phyloP scores from a whole-genome alignment of 2,888 invertebrate genomes.

The Ceriagrion tenellum region DNA sequence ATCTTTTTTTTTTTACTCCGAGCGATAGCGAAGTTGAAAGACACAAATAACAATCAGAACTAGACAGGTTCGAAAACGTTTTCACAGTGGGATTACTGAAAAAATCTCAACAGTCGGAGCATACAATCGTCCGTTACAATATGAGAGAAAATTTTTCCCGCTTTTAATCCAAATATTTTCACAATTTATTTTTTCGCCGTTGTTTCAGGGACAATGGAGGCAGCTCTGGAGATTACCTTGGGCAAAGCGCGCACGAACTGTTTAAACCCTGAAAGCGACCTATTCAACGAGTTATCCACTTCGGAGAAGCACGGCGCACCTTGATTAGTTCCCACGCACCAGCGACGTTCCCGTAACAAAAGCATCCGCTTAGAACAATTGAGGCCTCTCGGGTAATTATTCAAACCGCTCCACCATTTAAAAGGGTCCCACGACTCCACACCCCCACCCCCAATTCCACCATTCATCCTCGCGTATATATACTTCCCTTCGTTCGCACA shows the following conservation, averaged over 20 bases:
- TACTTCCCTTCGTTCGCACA: background rate
- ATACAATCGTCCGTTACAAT: background rate
- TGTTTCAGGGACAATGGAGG: background rate
- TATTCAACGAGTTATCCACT: background rate
- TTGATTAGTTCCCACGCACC: conserved; percentile 31
- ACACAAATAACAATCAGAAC: too few relatives aligned
- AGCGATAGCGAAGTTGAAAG: too few relatives aligned
- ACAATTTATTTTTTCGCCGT: background rate
- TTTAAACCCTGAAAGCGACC: background rate
- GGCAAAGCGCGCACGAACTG: background rate
- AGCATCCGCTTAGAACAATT: conserved; percentile 13
- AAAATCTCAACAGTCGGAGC: background rate
- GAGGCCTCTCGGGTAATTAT: background rate
- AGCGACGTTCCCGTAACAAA: background rate
- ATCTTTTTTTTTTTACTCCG: too few relatives aligned
- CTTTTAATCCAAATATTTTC: background rate
- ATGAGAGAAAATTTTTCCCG: background rate
- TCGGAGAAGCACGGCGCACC: background rate
- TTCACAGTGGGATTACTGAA: background rate
- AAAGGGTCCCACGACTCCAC: background rate
- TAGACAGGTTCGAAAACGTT: background rate
- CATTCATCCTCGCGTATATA: background rate
- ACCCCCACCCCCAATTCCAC: background rate
- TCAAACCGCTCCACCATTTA: conserved; percentile 21
- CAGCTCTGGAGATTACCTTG: background rate